Evolutionary conservation across 2,113 vertebrate genomes (phyloP).

Genomic region (Junco hyemalis): DNA sequence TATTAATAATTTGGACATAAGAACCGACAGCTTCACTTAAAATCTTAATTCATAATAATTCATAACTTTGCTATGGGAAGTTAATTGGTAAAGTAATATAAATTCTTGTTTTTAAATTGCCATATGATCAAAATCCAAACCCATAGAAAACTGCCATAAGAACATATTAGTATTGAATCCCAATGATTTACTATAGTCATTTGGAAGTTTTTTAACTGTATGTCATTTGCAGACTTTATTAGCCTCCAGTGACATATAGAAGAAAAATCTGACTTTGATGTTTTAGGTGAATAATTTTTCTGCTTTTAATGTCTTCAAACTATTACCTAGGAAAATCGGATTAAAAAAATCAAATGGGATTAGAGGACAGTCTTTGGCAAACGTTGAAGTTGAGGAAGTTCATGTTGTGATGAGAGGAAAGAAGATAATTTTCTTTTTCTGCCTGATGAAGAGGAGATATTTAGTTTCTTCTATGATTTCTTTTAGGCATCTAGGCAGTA

Average conservation of each 20-base stretch:
- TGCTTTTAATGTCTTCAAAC: not conserved
- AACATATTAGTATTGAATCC: not conserved
- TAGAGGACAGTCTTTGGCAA: not conserved
- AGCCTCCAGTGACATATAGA: not conserved
- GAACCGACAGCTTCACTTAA: not conserved
- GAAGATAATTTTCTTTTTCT: not conserved
- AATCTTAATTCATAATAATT: not conserved
- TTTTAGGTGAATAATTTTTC: not conserved
- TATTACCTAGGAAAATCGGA: not conserved
- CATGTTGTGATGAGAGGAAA: not conserved
- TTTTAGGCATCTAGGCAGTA: not conserved
- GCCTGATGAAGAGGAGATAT: not conserved
- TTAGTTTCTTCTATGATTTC: not conserved
- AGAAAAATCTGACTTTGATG: not conserved
- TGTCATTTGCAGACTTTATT: not conserved
- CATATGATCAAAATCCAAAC: not conserved
- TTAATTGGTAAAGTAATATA: not conserved
- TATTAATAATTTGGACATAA: not conserved
- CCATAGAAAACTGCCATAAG: not conserved
- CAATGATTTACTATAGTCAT: not conserved
- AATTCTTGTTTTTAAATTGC: not conserved
- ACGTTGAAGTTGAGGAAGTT: not conserved
- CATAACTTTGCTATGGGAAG: not conserved
- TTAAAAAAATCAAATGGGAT: not conserved
- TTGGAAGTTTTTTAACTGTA: not conserved